A percentile compares a stretch with the other conserved stretches of the same genome.
These are phyloP conservation scores for Phalacrocorax pelagicus DNA, from an alignment of 2,113 vertebrate genomes.

Conservation along the genomic window DNA sequence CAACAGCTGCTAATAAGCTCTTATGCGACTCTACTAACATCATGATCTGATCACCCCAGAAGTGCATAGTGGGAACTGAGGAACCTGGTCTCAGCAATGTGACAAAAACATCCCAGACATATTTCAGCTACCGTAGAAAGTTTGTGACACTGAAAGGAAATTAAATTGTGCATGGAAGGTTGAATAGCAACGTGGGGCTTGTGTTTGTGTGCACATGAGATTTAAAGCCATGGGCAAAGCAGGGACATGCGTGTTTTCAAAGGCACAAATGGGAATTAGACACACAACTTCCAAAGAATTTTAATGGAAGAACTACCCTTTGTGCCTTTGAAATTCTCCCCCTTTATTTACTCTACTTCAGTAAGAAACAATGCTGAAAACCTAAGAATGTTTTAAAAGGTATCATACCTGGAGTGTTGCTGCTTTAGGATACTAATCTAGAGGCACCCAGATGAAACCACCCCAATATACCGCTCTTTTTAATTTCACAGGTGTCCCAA, in stretches of 20 bases:
- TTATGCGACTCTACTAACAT: conserved; percentile 14
- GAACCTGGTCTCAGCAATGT: conserved; percentile 27
- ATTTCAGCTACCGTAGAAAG: neutral
- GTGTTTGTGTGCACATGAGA: neutral
- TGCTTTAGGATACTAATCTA: neutral
- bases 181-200: neutral
- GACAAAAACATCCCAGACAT: conserved; percentile 19
- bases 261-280: conserved; percentile 11
- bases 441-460: neutral
- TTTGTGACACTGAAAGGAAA: conserved; percentile 37
- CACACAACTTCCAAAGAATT: neutral
- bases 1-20: conserved; percentile 63
- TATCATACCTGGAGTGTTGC: neutral
- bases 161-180: neutral
- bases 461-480: neutral
- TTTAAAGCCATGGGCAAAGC: conserved; percentile 26
- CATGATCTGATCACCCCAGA: conserved; percentile 55
- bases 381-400: neutral
- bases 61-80: conserved; percentile 40
- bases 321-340: neutral
- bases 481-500: neutral
- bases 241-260: neutral
- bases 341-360: neutral
- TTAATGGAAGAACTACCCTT: neutral
- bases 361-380: neutral